A percentile compares a stretch with the other conserved stretches of the same genome.
Evolutionary conservation across 2,888 invertebrate genomes (phyloP).

Genomic region (Drosophila bunnanda): DNA sequence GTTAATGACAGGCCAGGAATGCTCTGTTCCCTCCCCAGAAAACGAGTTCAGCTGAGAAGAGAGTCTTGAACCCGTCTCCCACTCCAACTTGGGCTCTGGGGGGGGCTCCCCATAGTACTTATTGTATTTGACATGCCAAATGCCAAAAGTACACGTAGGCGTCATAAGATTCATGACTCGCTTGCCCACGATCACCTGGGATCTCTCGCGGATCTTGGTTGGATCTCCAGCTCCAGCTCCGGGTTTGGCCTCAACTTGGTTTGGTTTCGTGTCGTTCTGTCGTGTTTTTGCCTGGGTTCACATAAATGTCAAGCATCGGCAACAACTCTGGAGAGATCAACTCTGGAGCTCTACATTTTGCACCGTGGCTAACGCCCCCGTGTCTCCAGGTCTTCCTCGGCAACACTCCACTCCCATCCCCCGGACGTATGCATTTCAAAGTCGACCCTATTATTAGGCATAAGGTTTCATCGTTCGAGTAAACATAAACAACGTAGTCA

Average conservation of each 20-base stretch:
- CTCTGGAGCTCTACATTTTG: constrained; percentile 68
- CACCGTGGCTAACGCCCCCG: constrained; percentile 71
- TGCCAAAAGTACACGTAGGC: constrained; percentile 82
- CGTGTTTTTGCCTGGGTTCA: constrained; percentile 73
- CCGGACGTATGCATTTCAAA: constrained; percentile 75
- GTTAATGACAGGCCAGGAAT: constrained; percentile 44
- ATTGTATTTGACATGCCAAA: constrained; percentile 82
- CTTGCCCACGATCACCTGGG: constrained; percentile 43
- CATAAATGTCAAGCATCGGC: constrained; percentile 79
- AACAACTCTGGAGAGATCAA: constrained; percentile 63
- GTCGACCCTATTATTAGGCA: constrained; percentile 80
- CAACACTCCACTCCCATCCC: constrained; percentile 8
- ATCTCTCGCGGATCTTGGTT: constrained; percentile 29
- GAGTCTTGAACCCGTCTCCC: constrained; percentile 32
- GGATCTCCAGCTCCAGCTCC: constrained; percentile 24
- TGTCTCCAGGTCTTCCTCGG: constrained; percentile 38
- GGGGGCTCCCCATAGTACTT: constrained; percentile 53
- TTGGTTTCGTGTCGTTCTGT: constrained; percentile 37
- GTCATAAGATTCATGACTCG: constrained; percentile 81
- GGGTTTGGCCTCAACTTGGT: constrained; percentile 2
- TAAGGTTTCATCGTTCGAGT: constrained; percentile 69
- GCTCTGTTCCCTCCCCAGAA: constrained; percentile 5
- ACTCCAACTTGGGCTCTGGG: constrained; percentile 30
- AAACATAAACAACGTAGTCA: constrained; percentile 49
- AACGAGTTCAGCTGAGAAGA: constrained; percentile 18